phyloP scores from a whole-genome alignment of 1,140 invertebrate genomes.

The Olivierus martensii region DNA sequence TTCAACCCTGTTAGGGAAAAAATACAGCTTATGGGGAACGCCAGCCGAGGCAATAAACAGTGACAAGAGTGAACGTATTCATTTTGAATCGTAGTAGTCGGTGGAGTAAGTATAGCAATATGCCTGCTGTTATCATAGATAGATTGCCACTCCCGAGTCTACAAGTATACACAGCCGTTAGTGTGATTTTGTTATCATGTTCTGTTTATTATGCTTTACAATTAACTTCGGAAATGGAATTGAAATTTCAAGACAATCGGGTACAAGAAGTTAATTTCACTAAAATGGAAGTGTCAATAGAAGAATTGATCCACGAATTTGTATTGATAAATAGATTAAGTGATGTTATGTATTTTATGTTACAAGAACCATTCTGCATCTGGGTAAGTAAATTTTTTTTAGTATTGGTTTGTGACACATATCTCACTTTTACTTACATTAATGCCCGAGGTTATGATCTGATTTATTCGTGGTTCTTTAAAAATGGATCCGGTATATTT shows the following conservation, averaged over 20 bases:
- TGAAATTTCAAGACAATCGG: conserved; percentile 28
- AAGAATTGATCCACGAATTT: not conserved
- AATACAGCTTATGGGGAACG: too few relatives aligned
- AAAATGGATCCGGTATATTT: too few relatives aligned
- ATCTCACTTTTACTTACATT: too few relatives aligned
- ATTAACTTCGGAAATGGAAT: conserved; percentile 50
- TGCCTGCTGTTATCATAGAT: conserved; percentile 64
- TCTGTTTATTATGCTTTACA: conserved; percentile 63
- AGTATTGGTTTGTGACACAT: too few relatives aligned
- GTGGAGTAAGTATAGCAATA: conserved; percentile 23
- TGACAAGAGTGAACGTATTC: too few relatives aligned
- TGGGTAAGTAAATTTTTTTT: conserved; percentile 51
- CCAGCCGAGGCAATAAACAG: too few relatives aligned
- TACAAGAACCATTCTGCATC: conserved; percentile 65
- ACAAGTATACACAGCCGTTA: conserved; percentile 57
- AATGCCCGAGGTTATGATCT: too few relatives aligned
- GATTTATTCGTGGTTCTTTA: too few relatives aligned
- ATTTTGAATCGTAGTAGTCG: too few relatives aligned
- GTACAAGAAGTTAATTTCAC: conserved; percentile 1
- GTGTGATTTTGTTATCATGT: conserved; percentile 52
- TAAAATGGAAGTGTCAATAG: conserved; percentile 14
- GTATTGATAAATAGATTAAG: conserved; percentile 15
- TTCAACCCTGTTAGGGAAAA: too few relatives aligned
- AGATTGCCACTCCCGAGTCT: conserved; percentile 67
- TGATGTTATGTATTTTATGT: conserved; percentile 55